Conservation (phyloP, 2,888 invertebrate genomes). For the Hipparchia semele region DNA sequence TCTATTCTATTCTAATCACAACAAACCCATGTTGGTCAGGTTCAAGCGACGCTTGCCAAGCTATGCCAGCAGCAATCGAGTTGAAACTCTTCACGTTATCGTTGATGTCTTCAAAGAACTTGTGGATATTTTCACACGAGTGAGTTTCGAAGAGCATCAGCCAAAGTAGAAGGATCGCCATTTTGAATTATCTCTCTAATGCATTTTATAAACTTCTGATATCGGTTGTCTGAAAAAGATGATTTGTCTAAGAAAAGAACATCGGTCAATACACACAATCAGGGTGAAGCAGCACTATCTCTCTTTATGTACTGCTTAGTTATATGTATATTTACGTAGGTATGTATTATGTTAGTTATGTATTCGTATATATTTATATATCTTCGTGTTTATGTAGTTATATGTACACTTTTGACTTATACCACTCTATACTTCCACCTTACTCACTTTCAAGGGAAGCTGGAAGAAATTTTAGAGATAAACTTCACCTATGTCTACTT, state of each 20-base stretch:
- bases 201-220: background rate
- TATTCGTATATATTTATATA: too few relatives aligned
- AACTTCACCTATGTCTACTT: too few relatives aligned
- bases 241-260: background rate
- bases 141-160: conserved; percentile 38
- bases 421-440: too few relatives aligned
- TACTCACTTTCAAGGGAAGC: too few relatives aligned
- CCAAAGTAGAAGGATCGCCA: conserved; percentile 28
- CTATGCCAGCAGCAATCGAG: conserved; percentile 59
- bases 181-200: conserved; percentile 8
- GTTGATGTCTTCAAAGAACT: conserved; percentile 62
- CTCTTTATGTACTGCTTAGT: too few relatives aligned
- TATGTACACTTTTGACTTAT: too few relatives aligned
- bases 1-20: too few relatives aligned
- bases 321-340: too few relatives aligned
- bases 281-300: too few relatives aligned
- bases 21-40: conserved; percentile 51
- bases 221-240: background rate
- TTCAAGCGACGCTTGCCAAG: conserved; percentile 67
- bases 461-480: too few relatives aligned
- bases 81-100: conserved; percentile 58
- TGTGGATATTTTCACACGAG: conserved; percentile 46
- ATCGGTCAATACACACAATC: background rate
- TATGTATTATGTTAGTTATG: too few relatives aligned
- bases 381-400: too few relatives aligned